phyloP scores from a whole-genome alignment of 2,888 invertebrate genomes.

The Drosophila conformis region DNA sequence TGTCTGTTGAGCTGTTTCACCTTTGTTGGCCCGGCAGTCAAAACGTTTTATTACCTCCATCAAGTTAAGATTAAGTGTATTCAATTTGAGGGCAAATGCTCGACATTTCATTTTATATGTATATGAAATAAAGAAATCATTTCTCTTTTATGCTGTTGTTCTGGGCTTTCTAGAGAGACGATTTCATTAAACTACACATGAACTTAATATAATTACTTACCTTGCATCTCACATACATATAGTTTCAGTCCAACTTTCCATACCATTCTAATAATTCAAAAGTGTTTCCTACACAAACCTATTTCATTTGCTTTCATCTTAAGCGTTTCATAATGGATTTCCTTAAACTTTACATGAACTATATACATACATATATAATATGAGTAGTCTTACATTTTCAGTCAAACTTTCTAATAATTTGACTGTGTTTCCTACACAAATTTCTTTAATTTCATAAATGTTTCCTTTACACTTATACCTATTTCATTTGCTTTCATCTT shows the following conservation, averaged over 20 bases:
- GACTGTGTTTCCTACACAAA: neutral
- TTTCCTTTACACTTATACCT: too few relatives aligned
- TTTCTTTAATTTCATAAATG: neutral
- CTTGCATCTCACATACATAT: neutral
- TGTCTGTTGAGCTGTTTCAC: slow-evolving; percentile 22
- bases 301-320: too few relatives aligned
- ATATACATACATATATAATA: too few relatives aligned
- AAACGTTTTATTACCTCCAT: slow-evolving; percentile 15
- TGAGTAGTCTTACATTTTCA: too few relatives aligned
- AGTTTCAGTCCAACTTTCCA: neutral
- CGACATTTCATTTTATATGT: slow-evolving; percentile 1
- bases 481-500: neutral
- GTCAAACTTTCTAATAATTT: too few relatives aligned
- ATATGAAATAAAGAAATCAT: neutral
- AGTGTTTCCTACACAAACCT: too few relatives aligned
- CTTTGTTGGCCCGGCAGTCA: slow-evolving; percentile 7
- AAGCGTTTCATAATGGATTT: neutral
- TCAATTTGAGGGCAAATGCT: slow-evolving; percentile 5
- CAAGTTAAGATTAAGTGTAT: slow-evolving; percentile 6
- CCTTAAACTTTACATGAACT: too few relatives aligned
- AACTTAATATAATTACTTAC: neutral
- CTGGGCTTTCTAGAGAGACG: neutral
- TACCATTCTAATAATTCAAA: neutral
- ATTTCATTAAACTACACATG: neutral
- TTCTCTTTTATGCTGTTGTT: neutral